A percentile compares a stretch with the other conserved stretches of the same genome.
Evolutionary conservation across 1,140 invertebrate genomes (phyloP).

Genomic region (Drosophila tropicalis): DNA sequence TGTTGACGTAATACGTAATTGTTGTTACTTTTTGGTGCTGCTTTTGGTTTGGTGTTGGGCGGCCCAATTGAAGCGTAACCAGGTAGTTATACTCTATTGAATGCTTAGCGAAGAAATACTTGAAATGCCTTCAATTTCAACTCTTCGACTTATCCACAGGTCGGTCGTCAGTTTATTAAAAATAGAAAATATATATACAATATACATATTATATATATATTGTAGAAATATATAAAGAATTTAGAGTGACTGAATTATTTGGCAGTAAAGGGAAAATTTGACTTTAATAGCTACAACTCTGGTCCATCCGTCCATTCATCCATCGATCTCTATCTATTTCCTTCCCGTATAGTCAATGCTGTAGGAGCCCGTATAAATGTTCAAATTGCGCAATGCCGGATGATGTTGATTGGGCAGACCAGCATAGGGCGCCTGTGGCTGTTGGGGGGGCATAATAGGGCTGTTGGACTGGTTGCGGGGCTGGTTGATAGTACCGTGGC

Average conservation of each 20-base stretch:
- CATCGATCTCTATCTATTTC: slow-evolving; percentile 49
- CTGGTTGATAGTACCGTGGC: slow-evolving; percentile 81
- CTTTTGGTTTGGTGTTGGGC: slow-evolving; percentile 16
- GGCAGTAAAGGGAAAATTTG: slow-evolving; percentile 68
- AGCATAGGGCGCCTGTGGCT: slow-evolving; percentile 56
- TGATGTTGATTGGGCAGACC: slow-evolving; percentile 70
- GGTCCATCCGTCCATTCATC: background rate
- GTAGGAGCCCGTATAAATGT: slow-evolving; percentile 78
- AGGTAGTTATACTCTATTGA: slow-evolving; percentile 38
- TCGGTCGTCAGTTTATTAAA: slow-evolving; percentile 51
- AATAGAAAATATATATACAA: slow-evolving; percentile 43
- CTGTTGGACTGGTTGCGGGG: slow-evolving; percentile 55
- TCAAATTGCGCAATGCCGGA: slow-evolving; percentile 73
- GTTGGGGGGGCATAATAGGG: slow-evolving; percentile 69
- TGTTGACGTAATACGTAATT: slow-evolving; percentile 19
- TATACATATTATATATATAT: slow-evolving; percentile 42
- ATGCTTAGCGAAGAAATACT: slow-evolving; percentile 42
- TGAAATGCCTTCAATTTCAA: slow-evolving; percentile 39
- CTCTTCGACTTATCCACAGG: slow-evolving; percentile 39
- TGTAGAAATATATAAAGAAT: slow-evolving; percentile 33
- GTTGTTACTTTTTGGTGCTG: background rate
- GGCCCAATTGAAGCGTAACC: slow-evolving; percentile 68
- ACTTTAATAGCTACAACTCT: slow-evolving; percentile 60
- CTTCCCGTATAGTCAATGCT: slow-evolving; percentile 81
- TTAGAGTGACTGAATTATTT: slow-evolving; percentile 75